A percentile compares a stretch with the other conserved stretches of the same genome.
phyloP scores from a whole-genome alignment of 2,797 vertebrate genomes.

The Ptychadena robeensis region DNA sequence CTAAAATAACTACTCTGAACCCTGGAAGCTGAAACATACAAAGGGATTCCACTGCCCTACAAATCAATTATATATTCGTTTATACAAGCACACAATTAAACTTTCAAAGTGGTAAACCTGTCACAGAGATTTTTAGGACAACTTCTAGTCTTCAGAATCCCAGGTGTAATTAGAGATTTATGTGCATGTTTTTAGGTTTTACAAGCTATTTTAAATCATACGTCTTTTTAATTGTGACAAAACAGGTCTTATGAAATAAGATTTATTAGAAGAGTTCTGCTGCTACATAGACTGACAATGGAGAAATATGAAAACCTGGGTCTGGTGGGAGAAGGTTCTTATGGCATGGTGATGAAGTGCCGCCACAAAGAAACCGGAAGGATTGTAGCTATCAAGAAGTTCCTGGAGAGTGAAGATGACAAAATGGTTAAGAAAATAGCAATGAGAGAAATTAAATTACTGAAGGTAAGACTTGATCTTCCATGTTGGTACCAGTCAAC shows the following conservation, averaged over 20 bases:
- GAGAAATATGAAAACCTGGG: slow-evolving; percentile 86
- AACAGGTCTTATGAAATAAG: not conserved
- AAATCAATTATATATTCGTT: no score
- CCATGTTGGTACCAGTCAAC: not conserved
- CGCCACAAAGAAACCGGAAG: slow-evolving; percentile 81
- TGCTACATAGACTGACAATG: slow-evolving; percentile 70
- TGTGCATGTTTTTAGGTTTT: not conserved
- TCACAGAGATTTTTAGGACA: not conserved
- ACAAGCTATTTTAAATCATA: not conserved
- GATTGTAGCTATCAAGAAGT: slow-evolving; percentile 88
- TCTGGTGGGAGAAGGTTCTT: slow-evolving; percentile 85
- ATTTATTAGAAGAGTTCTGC: not conserved
- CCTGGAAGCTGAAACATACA: no score
- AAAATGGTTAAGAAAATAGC: slow-evolving; percentile 86
- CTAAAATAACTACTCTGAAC: not conserved
- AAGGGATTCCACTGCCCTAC: no score
- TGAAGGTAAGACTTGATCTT: slow-evolving; percentile 76
- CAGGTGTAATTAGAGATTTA: slow-evolving; percentile 7
- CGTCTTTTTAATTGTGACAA: not conserved
- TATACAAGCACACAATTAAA: not conserved
- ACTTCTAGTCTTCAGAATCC: not conserved
- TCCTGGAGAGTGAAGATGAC: slow-evolving; percentile 84
- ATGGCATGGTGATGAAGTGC: slow-evolving; percentile 86
- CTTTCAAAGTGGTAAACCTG: not conserved
- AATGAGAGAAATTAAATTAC: slow-evolving; percentile 83